phyloP scores from a whole-genome alignment of 2,797 vertebrate species.

The Orestias chungarensis region DNA sequence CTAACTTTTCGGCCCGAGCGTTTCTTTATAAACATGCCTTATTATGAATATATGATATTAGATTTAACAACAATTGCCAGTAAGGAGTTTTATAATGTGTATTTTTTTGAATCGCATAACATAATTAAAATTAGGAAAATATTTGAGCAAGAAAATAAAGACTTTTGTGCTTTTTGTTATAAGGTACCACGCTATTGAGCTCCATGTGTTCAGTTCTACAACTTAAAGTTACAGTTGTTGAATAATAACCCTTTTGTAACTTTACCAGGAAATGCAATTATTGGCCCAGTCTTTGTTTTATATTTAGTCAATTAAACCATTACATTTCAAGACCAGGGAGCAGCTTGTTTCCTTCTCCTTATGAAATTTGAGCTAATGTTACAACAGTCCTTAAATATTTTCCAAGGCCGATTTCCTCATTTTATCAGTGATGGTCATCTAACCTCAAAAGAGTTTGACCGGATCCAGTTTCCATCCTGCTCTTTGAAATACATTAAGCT shows the following conservation, averaged over 20 bases:
- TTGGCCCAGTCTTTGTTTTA: slow-evolving; percentile 14
- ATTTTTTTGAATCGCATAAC: neutral
- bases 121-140: neutral
- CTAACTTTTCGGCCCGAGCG: neutral
- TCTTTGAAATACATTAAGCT: slow-evolving; percentile 14
- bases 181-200: too few species aligned
- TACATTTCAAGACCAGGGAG: slow-evolving; percentile 32
- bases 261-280: neutral
- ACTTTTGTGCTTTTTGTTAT: neutral
- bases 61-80: neutral
- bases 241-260: neutral
- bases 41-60: neutral
- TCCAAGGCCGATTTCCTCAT: slow-evolving; percentile 13
- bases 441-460: slow-evolving; percentile 39
- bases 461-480: slow-evolving; percentile 37
- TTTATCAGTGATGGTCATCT: slow-evolving; percentile 39
- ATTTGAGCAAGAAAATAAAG: neutral
- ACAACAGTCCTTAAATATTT: slow-evolving; percentile 19
- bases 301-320: slow-evolving; percentile 28
- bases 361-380: slow-evolving; percentile 37
- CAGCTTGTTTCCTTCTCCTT: slow-evolving; percentile 17
- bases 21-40: neutral
- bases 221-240: neutral
- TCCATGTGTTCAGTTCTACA: neutral
- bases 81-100: neutral